Base-by-base conservation (phyloP, 1,140 invertebrate genomes). In the Pseudoatta argentina region DNA sequence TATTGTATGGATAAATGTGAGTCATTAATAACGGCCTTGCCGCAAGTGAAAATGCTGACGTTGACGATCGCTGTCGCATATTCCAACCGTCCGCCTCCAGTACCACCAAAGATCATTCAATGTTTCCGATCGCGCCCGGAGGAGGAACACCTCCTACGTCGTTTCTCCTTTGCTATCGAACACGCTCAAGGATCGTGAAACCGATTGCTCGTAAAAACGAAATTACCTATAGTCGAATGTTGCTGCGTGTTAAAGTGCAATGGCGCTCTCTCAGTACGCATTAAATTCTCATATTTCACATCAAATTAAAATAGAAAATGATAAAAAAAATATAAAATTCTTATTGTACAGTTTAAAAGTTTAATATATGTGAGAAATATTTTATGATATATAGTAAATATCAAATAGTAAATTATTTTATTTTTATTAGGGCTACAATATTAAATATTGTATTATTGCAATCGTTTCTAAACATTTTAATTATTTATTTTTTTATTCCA, bases 1-100 rank as follows among this genome's bases (percentile, higher is more conserved):
- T 53, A 72, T 53, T 27, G 8, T 51, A 53, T 27, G 53, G 30
- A 77, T 63, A 64, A 77, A 77, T 64, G 30, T 27, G 39, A 48
- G 59, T 48, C 39, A 77, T 77, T 77, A 48, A 69, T 63, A 72
- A 71, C 89, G 93, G 91, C 93, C 92, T 93, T 93, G 91, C 64
- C 48, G n/a, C 67, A 87, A 89, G 89, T 88, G 91, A 93, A 93
- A 93, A 93, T 89, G 53, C 30, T 67, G n/a, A 16, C 72, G 53
- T 73, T 73, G 79, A 85, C 81, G 85, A 85, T 63, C 44, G 73
- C 59, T 27, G 57, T 39, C 44, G n/a, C 51, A 24, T 72, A 72
- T 53, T 72, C 69, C 44, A 1, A 39, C 34, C 51, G 63, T 57
- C 67, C 75, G 44, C 75, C 59, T 78, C 64, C 59, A 64, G 44